Conservation (phyloP, 2,113 vertebrate species). For the Fukomys damarensis region DNA sequence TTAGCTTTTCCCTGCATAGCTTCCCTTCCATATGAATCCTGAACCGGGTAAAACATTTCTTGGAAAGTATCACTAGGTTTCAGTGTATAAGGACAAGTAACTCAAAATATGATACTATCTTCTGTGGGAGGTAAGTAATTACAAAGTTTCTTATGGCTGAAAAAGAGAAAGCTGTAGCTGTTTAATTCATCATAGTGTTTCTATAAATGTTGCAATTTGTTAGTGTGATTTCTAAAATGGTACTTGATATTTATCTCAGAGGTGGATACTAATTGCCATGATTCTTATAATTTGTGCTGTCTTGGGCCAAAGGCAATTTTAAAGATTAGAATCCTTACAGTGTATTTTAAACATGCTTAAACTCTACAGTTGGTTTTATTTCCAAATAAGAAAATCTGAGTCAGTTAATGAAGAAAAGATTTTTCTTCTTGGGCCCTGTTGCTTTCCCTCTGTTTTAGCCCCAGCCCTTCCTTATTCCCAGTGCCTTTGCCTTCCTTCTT, state of each 20-base stretch:
- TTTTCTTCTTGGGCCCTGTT: background rate
- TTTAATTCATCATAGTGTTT: background rate
- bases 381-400: constrained; percentile 53
- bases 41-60: constrained; percentile 38
- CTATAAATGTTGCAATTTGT: background rate
- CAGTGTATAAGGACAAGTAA: constrained; percentile 12
- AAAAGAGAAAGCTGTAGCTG: background rate
- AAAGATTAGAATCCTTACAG: constrained; percentile 6
- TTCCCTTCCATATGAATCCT: constrained; percentile 1
- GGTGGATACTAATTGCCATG: background rate
- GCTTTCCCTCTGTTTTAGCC: constrained; percentile 37
- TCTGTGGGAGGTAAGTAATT: background rate
- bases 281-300: constrained; percentile 33
- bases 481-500: constrained; percentile 54
- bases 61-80: background rate
- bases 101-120: background rate
- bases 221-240: background rate
- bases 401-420: constrained; percentile 3
- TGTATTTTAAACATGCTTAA: constrained; percentile 66
- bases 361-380: constrained; percentile 41
- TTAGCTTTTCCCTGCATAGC: background rate
- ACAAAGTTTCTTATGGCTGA: background rate
- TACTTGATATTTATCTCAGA: constrained; percentile 37
- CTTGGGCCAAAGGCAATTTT: background rate
- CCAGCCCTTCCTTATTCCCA: constrained; percentile 19